Percentiles rank a stretch among this genome's conserved stretches.
These are phyloP conservation scores for Taenioides sp. DNA, from an alignment of 2,797 vertebrate genomes.

Conservation along the genomic window DNA sequence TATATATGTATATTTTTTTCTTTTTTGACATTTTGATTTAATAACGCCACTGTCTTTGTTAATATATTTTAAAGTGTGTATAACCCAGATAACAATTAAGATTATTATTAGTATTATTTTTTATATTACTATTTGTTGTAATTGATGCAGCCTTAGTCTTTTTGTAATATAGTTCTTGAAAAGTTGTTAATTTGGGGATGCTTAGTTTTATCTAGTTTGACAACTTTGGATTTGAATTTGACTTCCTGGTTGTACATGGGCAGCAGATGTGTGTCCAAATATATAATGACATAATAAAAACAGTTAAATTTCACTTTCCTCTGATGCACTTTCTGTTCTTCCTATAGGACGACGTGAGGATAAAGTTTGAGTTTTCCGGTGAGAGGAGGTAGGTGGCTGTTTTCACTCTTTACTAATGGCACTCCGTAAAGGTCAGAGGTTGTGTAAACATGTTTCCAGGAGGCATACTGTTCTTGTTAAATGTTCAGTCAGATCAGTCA, in stretches of 20 bases:
- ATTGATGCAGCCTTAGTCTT: too few relatives aligned
- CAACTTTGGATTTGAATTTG: neutral
- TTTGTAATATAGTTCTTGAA: too few relatives aligned
- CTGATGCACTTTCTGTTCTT: neutral
- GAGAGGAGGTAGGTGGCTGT: constrained; percentile 86
- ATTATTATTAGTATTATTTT: too few relatives aligned
- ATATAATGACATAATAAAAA: neutral
- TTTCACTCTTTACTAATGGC: constrained; percentile 5
- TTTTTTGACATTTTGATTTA: too few relatives aligned
- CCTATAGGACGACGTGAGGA: constrained; percentile 81
- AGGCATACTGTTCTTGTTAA: constrained; percentile 46
- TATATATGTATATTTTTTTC: too few relatives aligned
- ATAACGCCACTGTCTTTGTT: too few relatives aligned
- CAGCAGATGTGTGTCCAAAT: constrained; percentile 14
- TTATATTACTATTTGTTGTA: too few relatives aligned
- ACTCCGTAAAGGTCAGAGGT: neutral
- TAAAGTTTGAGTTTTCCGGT: constrained; percentile 91
- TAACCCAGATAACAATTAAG: too few relatives aligned
- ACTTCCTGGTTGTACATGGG: too few relatives aligned
- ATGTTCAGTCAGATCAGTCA: constrained; percentile 30
- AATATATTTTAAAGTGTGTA: too few relatives aligned
- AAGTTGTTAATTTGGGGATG: too few relatives aligned
- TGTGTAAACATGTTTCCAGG: constrained; percentile 16
- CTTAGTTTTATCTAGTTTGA: neutral
- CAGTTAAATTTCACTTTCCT: neutral